Conservation (phyloP, 2,797 vertebrate species). For the Antrozous pallidus region DNA sequence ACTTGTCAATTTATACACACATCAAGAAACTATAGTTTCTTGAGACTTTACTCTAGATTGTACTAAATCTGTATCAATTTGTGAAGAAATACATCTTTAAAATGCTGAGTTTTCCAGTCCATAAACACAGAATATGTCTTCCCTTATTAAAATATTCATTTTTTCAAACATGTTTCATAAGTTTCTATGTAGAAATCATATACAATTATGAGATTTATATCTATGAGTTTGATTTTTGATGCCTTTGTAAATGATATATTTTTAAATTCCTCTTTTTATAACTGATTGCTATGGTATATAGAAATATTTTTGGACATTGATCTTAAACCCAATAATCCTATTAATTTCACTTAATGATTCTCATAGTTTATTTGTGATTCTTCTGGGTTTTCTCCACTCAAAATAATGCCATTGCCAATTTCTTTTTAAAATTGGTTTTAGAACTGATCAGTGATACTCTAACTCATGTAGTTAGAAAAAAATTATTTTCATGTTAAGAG, state of each 20-base stretch:
- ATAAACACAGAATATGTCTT: not conserved
- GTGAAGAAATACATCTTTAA: not conserved
- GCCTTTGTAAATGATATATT: not conserved
- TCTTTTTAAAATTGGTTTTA: not conserved
- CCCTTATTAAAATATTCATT: not conserved
- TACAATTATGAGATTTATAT: not conserved
- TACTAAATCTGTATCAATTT: not conserved
- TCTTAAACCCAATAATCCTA: not conserved
- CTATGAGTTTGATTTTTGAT: not conserved
- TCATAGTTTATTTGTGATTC: not conserved
- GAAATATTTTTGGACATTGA: not conserved
- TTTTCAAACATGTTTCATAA: not conserved
- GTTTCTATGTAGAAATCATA: not conserved
- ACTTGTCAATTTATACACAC: not conserved
- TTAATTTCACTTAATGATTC: not conserved
- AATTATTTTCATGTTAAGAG: constrained; percentile 6
- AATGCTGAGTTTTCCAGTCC: not conserved
- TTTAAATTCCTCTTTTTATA: not conserved
- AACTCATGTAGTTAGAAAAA: not conserved
- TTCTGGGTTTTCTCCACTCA: constrained; percentile 1
- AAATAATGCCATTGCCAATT: not conserved
- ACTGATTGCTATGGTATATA: not conserved
- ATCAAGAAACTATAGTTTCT: not conserved
- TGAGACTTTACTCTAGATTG: not conserved
- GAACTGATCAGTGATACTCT: not conserved